phyloP scores from a whole-genome alignment of 2,113 vertebrate genomes.

The Carollia perspicillata region DNA sequence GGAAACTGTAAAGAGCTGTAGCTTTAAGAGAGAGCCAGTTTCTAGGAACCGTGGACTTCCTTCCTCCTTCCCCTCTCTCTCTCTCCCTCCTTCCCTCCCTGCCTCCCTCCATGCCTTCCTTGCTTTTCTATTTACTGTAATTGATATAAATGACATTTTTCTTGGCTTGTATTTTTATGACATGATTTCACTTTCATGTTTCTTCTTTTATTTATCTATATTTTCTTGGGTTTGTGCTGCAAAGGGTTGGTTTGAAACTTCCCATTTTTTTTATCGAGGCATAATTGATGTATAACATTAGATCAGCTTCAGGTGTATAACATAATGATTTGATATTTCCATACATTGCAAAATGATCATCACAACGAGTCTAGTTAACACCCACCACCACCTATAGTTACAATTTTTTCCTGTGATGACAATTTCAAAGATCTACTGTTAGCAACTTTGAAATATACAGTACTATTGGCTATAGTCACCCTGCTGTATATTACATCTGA shows the following conservation, averaged over 20 bases:
- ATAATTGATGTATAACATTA: neutral
- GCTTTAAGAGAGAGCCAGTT: neutral
- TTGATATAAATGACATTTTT: neutral
- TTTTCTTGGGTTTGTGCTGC: neutral
- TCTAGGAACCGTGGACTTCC: neutral
- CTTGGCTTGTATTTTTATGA: neutral
- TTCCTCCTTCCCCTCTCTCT: neutral
- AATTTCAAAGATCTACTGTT: neutral
- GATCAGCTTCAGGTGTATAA: neutral
- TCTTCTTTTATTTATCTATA: neutral
- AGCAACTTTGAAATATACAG: neutral
- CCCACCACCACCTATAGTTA: neutral
- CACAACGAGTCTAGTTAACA: neutral
- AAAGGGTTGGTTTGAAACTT: neutral
- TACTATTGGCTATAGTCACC: neutral
- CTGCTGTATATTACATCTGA: neutral
- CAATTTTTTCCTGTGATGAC: neutral
- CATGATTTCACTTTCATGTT: neutral
- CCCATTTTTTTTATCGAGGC: neutral
- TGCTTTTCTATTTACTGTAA: neutral
- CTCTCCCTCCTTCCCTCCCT: too few relatives aligned
- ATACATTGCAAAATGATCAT: neutral
- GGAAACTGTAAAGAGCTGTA: neutral
- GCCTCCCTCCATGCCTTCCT: neutral
- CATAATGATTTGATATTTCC: neutral